These are phyloP conservation scores for Crotalus tigris DNA, from an alignment of 2,113 vertebrate genomes.

Conservation along the genomic window DNA sequence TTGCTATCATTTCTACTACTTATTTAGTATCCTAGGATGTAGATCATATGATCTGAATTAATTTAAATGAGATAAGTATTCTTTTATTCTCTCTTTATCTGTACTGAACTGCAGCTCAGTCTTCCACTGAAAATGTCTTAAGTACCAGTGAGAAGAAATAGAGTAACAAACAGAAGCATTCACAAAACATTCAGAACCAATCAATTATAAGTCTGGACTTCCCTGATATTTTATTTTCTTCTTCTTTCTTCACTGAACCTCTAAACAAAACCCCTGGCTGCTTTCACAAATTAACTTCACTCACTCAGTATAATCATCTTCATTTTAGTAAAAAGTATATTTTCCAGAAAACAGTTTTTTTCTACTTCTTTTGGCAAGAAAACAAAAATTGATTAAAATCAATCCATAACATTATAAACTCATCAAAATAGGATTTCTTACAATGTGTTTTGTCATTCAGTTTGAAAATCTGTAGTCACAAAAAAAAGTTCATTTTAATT, in stretches of 20 bases:
- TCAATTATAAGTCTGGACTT: neutral
- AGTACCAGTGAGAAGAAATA: neutral
- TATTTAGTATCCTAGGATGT: neutral
- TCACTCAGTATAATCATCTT: neutral
- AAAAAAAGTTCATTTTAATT: conserved; percentile 50
- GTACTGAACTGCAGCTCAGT: neutral
- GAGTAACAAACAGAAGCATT: neutral
- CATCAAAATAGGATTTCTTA: conserved; percentile 31
- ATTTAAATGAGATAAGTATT: neutral
- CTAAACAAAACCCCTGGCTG: neutral
- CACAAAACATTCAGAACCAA: neutral
- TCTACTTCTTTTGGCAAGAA: conserved; percentile 14
- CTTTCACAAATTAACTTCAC: neutral
- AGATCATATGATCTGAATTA: neutral
- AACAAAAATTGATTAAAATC: conserved; percentile 56
- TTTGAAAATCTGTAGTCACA: conserved; percentile 42
- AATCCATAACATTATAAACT: conserved; percentile 42
- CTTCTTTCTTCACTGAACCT: neutral
- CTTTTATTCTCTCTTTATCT: neutral
- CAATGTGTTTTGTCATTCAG: conserved; percentile 55
- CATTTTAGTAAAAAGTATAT: conserved; percentile 18
- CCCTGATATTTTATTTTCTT: neutral
- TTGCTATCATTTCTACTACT: neutral
- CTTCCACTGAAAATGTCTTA: neutral
- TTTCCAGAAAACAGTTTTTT: neutral